Evolutionary conservation across 2,888 invertebrate species (phyloP).

Genomic region (Acrobasis repandana): DNA sequence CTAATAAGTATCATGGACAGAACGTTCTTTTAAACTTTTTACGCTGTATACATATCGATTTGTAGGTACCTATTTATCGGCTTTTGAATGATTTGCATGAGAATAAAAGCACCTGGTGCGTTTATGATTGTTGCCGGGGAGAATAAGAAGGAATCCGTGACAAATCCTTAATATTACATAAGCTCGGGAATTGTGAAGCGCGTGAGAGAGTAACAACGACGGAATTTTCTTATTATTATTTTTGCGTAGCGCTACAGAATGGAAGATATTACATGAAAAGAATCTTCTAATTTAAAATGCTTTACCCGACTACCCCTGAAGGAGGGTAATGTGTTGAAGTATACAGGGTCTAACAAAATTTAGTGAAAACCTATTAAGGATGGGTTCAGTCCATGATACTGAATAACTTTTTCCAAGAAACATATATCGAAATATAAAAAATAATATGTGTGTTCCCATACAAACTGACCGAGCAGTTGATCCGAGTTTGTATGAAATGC

Average conservation of each 20-base stretch:
- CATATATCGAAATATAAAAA: too few relatives aligned
- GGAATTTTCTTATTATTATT: constrained; percentile 6
- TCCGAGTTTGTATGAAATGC: too few relatives aligned
- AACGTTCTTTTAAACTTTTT: too few relatives aligned
- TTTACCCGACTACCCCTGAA: neutral
- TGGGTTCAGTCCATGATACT: too few relatives aligned
- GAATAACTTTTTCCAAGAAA: too few relatives aligned
- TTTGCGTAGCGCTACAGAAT: neutral
- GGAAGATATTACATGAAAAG: constrained; percentile 1
- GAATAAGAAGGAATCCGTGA: constrained; percentile 2
- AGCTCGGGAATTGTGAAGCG: constrained; percentile 3
- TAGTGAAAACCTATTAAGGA: too few relatives aligned
- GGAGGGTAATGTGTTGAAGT: neutral
- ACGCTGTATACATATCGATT: neutral
- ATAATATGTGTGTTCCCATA: too few relatives aligned
- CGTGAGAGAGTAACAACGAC: neutral
- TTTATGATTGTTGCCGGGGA: neutral
- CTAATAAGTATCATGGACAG: too few relatives aligned
- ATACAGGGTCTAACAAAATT: too few relatives aligned
- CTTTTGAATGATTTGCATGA: neutral
- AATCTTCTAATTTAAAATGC: neutral
- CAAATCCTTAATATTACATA: constrained; percentile 9
- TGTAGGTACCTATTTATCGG: neutral
- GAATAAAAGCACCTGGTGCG: neutral
- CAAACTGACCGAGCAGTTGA: too few relatives aligned